Evolutionary conservation across 2,113 vertebrate species (phyloP), one percentile per base, ranked within the genome.

Genomic region (Stomatorhinus ivindoensis): DNA sequence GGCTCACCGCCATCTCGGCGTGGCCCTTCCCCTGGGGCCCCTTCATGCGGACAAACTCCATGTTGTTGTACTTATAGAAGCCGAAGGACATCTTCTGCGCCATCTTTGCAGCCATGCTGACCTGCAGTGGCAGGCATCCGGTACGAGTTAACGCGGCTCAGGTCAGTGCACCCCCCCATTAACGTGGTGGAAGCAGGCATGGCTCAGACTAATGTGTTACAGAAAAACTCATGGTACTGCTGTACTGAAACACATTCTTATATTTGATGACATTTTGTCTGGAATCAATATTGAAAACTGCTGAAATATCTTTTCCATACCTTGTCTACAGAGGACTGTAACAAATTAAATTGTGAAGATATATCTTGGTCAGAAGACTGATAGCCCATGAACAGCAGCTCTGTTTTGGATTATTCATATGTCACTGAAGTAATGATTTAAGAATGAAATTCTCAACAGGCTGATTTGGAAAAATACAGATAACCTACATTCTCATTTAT

Each of bases 21-120:
- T 99, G 98, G 48, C 98, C 98, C 93, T 99, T 99, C 46, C 98
- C 98, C 94, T 99, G 98, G 0, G 98, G 98, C 2, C 98, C 98
- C 92, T 99, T 99, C 98, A 99, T 99, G 91, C 98, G 95, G 89
- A 99, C 98, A 50, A 99, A 99, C 95, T 99, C 98, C 98, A 99
- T 99, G 94, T 97, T 99, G 96, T 95, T 99, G 92, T 98, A 99
- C 88, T 99, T 99, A 92, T 99, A 99, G 94, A 98, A 99, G 92
- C 98, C 98, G 0, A 99, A 99, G 0, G 98, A 99, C 98, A 99
- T 98, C 85, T 96, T 96, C 94, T 99, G 98, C 0, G 98, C 98
- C 98, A 99, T 98, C 91, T 98, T 99, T 0, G 98, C 98, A 0
- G 98, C 98, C 27, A 99, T 97, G 0, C 98, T 99, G 89, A 99